These are phyloP conservation scores for Slavum lentiscoides DNA, from an alignment of 2,888 invertebrate genomes.

Conservation along the genomic window DNA sequence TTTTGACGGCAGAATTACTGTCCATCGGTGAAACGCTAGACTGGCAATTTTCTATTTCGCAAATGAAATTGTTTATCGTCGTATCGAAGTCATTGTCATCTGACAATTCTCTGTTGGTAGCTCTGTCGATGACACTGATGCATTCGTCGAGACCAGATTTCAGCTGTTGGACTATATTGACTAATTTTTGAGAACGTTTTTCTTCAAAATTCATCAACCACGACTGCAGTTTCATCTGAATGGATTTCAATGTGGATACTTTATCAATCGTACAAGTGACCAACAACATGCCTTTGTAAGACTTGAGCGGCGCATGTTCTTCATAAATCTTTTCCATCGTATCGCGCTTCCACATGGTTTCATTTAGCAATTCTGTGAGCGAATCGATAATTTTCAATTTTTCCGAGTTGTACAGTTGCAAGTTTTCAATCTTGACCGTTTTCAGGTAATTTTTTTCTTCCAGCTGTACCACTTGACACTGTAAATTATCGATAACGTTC, in stretches of 20 bases:
- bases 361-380: neutral
- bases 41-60: neutral
- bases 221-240: neutral
- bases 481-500: conserved; percentile 7
- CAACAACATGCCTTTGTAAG: neutral
- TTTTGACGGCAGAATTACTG: neutral
- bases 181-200: neutral
- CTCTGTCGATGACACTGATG: neutral
- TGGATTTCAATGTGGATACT: neutral
- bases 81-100: neutral
- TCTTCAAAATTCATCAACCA: neutral
- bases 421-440: conserved; percentile 34
- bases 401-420: conserved; percentile 43
- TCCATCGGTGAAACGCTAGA: neutral
- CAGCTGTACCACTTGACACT: conserved; percentile 34
- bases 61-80: conserved; percentile 1
- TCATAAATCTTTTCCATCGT: conserved; percentile 18
- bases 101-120: conserved; percentile 14
- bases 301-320: conserved; percentile 6
- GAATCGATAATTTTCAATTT: conserved; percentile 44
- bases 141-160: conserved; percentile 10
- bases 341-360: conserved; percentile 28
- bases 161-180: neutral
- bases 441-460: conserved; percentile 32
- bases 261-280: neutral